phyloP scores from a whole-genome alignment of 1,140 invertebrate genomes.

The Tetragonula clypearis region DNA sequence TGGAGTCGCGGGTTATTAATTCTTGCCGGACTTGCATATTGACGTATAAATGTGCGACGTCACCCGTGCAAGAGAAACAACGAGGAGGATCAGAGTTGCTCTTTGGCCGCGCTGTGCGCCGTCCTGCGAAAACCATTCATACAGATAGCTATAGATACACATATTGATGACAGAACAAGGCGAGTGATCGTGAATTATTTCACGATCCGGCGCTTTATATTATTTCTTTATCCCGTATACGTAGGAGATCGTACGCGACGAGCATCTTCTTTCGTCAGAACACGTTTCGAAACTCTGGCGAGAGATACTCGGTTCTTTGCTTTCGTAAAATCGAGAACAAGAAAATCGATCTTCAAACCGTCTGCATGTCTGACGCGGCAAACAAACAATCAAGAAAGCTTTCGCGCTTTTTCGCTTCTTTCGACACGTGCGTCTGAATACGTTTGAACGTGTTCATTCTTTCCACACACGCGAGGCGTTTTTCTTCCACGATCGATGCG shows the following conservation, averaged over 20 bases:
- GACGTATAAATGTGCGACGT: not conserved
- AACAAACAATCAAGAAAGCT: too few species aligned
- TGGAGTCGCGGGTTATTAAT: conserved; percentile 55
- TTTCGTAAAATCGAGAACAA: not conserved
- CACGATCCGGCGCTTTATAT: not conserved
- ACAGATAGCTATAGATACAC: not conserved
- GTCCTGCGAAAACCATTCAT: not conserved
- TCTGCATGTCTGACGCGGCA: too few species aligned
- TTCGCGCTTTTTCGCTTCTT: too few species aligned
- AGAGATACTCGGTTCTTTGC: not conserved
- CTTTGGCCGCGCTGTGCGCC: not conserved
- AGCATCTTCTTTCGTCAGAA: too few species aligned
- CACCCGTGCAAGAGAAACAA: not conserved
- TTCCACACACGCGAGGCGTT: too few species aligned
- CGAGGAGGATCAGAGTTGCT: not conserved
- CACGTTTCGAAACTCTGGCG: not conserved
- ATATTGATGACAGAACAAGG: conserved; percentile 11
- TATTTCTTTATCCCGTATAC: not conserved
- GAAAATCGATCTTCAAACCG: not conserved
- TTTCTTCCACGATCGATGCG: not conserved
- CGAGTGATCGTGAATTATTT: not conserved
- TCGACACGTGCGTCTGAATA: not conserved
- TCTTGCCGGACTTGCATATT: conserved; percentile 56
- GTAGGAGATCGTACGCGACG: too few species aligned
- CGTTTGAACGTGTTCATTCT: not conserved